A percentile compares a stretch with the other conserved stretches of the same genome.
These are phyloP conservation scores for Plecturocebus donacophilus DNA, from an alignment of 2,113 vertebrate species.

Conservation along the genomic window DNA sequence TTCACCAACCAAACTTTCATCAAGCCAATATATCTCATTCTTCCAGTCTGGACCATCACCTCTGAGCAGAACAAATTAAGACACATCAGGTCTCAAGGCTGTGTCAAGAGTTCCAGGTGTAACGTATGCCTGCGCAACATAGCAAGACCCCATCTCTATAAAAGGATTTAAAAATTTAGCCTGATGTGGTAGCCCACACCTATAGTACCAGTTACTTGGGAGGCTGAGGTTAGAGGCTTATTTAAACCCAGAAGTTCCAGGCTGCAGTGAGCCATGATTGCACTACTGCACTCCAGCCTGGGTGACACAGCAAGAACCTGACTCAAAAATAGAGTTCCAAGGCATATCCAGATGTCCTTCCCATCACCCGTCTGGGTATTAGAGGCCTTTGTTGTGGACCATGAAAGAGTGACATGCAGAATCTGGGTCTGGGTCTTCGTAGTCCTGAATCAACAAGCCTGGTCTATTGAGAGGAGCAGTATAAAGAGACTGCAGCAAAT, in stretches of 20 bases:
- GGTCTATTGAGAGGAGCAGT: neutral
- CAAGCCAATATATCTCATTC: neutral
- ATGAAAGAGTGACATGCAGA: neutral
- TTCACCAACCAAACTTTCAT: neutral
- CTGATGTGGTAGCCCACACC: too few species aligned
- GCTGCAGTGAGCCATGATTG: too few species aligned
- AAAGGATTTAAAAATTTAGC: too few species aligned
- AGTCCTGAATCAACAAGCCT: neutral
- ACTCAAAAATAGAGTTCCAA: neutral
- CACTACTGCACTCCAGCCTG: too few species aligned
- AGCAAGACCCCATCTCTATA: too few species aligned
- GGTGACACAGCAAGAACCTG: too few species aligned
- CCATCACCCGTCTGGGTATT: neutral
- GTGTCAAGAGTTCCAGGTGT: too few species aligned
- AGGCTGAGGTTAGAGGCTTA: too few species aligned
- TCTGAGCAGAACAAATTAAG: neutral
- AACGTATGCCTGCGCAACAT: too few species aligned
- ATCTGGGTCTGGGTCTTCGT: neutral
- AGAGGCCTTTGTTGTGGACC: neutral
- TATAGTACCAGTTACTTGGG: too few species aligned
- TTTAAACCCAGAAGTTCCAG: too few species aligned
- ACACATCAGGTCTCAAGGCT: neutral
- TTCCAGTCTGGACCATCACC: neutral
- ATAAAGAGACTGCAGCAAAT: neutral
- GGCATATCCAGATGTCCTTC: neutral